Percentiles rank a stretch among this genome's conserved stretches.
These are phyloP conservation scores for Alectoris magna DNA, from an alignment of 2,797 vertebrate genomes.

Conservation along the genomic window DNA sequence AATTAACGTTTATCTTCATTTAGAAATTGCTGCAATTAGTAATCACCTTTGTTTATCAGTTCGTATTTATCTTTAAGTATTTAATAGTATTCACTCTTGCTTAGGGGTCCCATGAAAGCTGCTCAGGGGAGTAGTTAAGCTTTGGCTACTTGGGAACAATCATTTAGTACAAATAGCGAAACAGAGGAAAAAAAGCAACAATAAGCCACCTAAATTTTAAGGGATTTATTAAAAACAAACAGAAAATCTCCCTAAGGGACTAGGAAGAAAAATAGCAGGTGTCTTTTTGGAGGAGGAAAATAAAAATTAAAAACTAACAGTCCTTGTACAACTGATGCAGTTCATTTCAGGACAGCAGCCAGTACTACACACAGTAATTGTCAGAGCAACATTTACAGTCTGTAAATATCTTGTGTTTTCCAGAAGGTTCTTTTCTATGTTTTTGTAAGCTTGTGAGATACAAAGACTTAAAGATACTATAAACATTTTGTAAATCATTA, in stretches of 20 bases:
- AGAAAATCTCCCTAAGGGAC: background rate
- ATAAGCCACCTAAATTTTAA: background rate
- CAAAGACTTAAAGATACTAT: background rate
- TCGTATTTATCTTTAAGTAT: background rate
- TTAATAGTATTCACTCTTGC: background rate
- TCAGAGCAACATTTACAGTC: slow-evolving; percentile 80
- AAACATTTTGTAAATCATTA: background rate
- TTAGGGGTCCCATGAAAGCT: background rate
- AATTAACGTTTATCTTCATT: background rate
- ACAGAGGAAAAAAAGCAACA: no score
- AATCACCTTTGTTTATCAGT: background rate
- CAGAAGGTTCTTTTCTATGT: slow-evolving; percentile 76
- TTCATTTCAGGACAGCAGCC: slow-evolving; percentile 80
- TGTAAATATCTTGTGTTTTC: slow-evolving; percentile 79
- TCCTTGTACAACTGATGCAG: slow-evolving; percentile 58
- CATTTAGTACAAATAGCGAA: background rate
- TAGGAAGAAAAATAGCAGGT: background rate
- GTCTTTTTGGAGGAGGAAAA: background rate
- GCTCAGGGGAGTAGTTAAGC: background rate
- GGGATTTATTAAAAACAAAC: background rate
- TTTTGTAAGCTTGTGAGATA: slow-evolving; percentile 78
- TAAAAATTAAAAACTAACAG: background rate
- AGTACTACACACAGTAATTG: slow-evolving; percentile 74
- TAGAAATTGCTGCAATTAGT: background rate
- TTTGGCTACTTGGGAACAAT: background rate